These are phyloP conservation scores for Bombycilla garrulus DNA, from an alignment of 2,113 vertebrate species.

Conservation along the genomic window DNA sequence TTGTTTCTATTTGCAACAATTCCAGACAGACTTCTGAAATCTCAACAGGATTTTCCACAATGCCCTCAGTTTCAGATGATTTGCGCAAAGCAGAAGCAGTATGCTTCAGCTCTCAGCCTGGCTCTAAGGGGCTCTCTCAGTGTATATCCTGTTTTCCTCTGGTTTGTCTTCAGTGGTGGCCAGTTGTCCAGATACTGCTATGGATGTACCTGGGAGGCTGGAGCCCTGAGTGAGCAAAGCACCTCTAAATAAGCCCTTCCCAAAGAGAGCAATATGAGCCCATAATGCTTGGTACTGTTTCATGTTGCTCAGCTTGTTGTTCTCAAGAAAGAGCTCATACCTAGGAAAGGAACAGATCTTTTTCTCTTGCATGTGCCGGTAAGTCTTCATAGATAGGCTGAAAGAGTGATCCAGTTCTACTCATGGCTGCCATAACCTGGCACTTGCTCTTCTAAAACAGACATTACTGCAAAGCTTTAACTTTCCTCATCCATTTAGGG, in stretches of 20 bases:
- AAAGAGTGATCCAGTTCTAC: neutral
- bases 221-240: neutral
- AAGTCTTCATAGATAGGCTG: neutral
- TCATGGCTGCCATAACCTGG: neutral
- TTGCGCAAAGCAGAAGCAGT: neutral
- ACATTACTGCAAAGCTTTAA: neutral
- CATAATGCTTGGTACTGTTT: neutral
- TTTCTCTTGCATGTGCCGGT: neutral
- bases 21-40: neutral
- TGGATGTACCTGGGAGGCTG: neutral
- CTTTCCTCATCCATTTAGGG: neutral
- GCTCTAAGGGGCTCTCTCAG: neutral
- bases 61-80: neutral
- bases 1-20: no score
- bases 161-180: neutral
- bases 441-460: neutral
- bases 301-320: fast-evolving
- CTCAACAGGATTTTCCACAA: neutral
- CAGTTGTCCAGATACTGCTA: no score
- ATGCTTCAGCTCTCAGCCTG: neutral
- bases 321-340: neutral
- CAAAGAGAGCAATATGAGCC: fast-evolving
- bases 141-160: neutral
- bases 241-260: fast-evolving
- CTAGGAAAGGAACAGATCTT: neutral